Percentiles rank a stretch among this genome's conserved stretches.
These are phyloP conservation scores for Lytechinus pictus DNA, from an alignment of 35 echinoderm and acorn worm genomes.

Conservation along the genomic window DNA sequence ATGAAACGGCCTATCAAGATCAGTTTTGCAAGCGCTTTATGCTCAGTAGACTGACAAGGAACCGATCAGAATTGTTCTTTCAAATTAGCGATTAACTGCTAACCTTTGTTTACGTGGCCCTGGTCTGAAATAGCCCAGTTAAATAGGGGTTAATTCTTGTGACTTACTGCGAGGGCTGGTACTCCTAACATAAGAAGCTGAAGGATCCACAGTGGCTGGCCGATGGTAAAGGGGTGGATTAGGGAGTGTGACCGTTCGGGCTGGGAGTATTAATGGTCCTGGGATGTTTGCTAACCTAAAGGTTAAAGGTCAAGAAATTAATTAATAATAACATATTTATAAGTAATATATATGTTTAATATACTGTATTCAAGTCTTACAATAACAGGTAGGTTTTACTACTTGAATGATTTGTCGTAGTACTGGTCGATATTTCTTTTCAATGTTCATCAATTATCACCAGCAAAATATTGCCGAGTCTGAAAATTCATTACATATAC, in stretches of 20 bases:
- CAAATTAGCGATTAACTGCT: no score
- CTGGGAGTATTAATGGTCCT: not conserved
- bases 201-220: not conserved
- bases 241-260: not conserved
- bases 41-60: no score
- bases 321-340: not conserved
- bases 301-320: not conserved
- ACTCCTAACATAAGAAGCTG: not conserved
- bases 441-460: no score
- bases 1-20: no score
- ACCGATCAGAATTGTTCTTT: no score
- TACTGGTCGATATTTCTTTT: not conserved
- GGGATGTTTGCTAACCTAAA: slow-evolving; percentile 25
- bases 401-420: not conserved
- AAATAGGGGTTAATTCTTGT: not conserved
- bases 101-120: no score
- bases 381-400: not conserved
- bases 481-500: no score
- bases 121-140: no score
- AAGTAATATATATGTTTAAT: not conserved
- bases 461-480: no score
- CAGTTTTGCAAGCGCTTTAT: no score
- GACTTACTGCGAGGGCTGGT: slow-evolving; percentile 18
- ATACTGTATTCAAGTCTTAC: not conserved
- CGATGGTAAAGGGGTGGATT: slow-evolving; percentile 5